Evolutionary conservation across 2,113 vertebrate species (phyloP).

Genomic region (Chloroceryle aenea): DNA sequence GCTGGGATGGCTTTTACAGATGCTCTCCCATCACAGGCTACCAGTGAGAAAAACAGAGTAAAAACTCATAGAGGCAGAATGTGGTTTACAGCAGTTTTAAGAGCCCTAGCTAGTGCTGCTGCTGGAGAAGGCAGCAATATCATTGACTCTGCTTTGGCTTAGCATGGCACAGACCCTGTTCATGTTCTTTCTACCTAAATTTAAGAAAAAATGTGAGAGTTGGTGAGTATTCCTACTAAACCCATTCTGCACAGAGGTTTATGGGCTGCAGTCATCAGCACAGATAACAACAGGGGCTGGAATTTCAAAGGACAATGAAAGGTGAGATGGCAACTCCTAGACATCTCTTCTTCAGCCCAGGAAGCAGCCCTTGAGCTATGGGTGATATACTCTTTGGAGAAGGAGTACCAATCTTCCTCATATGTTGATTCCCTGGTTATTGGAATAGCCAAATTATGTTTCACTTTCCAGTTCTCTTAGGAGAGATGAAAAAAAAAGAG

Average conservation of each 20-base stretch:
- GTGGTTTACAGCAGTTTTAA: neutral
- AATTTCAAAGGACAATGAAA: constrained; percentile 40
- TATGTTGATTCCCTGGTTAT: neutral
- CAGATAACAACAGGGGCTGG: neutral
- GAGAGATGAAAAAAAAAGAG: neutral
- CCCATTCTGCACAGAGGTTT: neutral
- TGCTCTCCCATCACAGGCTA: neutral
- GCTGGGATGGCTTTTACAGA: neutral
- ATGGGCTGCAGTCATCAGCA: neutral
- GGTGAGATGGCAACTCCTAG: neutral
- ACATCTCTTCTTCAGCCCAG: neutral
- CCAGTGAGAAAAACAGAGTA: neutral
- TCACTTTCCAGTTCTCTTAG: neutral
- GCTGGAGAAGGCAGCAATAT: neutral
- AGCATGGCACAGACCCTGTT: neutral
- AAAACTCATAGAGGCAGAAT: neutral
- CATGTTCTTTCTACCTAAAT: neutral
- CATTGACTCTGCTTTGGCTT: neutral
- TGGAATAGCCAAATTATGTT: neutral
- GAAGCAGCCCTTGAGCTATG: neutral
- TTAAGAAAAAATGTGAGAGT: neutral
- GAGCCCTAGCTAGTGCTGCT: neutral
- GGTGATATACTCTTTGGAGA: neutral
- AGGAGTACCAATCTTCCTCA: neutral
- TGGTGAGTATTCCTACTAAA: neutral